These are phyloP conservation scores for Sitophilus oryzae DNA, from an alignment of 1,140 invertebrate genomes.

Conservation along the genomic window DNA sequence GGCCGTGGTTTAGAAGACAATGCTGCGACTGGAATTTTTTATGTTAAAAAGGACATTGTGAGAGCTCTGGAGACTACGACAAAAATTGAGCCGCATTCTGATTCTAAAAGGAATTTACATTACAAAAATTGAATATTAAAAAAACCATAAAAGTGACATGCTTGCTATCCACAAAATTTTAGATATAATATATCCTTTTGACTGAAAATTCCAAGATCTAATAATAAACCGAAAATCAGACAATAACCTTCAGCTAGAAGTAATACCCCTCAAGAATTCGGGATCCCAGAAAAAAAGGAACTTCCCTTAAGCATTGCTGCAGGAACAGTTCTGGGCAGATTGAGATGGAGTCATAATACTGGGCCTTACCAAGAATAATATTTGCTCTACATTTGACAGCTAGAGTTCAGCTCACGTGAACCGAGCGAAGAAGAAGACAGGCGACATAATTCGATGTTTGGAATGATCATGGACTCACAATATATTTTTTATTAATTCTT, in stretches of 20 bases:
- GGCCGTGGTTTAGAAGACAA: slow-evolving; percentile 7
- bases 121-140: slow-evolving; percentile 1
- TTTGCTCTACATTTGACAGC: too few species aligned
- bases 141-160: neutral
- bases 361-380: neutral
- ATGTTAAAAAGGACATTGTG: neutral
- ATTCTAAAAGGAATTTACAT: too few species aligned
- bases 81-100: too few species aligned
- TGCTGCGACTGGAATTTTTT: neutral
- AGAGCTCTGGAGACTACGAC: too few species aligned
- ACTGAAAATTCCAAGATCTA: neutral
- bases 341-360: neutral
- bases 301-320: neutral
- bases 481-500: too few species aligned
- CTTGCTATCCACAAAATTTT: too few species aligned
- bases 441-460: too few species aligned
- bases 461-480: too few species aligned
- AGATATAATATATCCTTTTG: slow-evolving; percentile 4
- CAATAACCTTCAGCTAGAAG: slow-evolving; percentile 4
- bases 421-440: too few species aligned
- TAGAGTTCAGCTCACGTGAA: too few species aligned
- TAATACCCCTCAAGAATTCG: neutral
- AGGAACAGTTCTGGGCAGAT: neutral
- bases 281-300: neutral
- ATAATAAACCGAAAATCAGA: slow-evolving; percentile 12